Conservation (phyloP, 2,113 vertebrate genomes). For the Typhlomys cinereus region DNA sequence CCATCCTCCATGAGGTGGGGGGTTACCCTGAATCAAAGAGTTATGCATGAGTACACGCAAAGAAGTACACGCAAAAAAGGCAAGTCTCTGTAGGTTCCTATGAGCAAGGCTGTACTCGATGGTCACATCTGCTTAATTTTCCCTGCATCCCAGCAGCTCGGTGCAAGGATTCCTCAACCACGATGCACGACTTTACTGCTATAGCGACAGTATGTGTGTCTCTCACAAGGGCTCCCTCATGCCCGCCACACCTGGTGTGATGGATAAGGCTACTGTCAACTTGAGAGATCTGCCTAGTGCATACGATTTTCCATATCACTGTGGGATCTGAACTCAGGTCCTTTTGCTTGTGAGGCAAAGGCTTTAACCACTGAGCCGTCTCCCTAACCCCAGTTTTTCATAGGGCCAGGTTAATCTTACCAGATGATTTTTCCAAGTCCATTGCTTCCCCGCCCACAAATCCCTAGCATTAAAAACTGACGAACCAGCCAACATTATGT, state of each 20-base stretch:
- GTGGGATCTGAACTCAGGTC: no score
- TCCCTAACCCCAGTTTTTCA: slow-evolving; percentile 26
- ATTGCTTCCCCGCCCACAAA: not conserved
- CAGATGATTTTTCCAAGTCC: not conserved
- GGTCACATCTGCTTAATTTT: not conserved
- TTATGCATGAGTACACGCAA: fast-evolving
- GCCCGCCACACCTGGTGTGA: not conserved
- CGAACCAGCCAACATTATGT: not conserved
- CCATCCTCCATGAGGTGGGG: no score
- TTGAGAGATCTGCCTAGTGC: no score
- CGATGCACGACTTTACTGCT: not conserved
- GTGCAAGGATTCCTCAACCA: not conserved
- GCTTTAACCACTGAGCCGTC: no score
- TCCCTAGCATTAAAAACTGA: slow-evolving; percentile 30
- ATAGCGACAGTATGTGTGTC: not conserved
- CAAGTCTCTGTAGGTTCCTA: not conserved
- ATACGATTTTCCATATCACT: no score
- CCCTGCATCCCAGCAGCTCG: not conserved
- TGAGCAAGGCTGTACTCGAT: not conserved
- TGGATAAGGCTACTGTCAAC: not conserved
- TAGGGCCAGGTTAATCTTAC: not conserved
- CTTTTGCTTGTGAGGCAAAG: no score
- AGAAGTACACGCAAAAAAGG: not conserved
- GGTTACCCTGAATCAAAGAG: not conserved
- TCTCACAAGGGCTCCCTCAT: not conserved